These are phyloP conservation scores for Gymnorhina tibicen DNA, from an alignment of 2,113 vertebrate genomes.

Conservation along the genomic window DNA sequence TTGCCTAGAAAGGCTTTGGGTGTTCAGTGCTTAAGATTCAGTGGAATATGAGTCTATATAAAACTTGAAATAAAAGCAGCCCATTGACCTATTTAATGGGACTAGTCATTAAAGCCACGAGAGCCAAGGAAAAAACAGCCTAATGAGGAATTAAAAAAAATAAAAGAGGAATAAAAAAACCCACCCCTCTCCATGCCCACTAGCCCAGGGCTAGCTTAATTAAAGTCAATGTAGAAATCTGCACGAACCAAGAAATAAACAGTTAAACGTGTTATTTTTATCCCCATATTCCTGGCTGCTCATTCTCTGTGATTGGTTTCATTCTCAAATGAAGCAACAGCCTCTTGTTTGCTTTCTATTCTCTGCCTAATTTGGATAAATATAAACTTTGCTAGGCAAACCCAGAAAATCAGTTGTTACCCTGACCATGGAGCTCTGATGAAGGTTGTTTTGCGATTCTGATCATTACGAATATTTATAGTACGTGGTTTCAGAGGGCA, in stretches of 20 bases:
- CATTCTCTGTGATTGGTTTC: neutral
- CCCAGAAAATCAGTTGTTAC: slow-evolving; percentile 24
- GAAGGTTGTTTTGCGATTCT: neutral
- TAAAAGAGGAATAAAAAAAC: neutral
- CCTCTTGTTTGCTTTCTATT: neutral
- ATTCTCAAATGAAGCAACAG: neutral
- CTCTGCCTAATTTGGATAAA: slow-evolving; percentile 37
- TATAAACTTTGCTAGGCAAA: slow-evolving; percentile 23
- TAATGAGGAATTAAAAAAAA: slow-evolving; percentile 53
- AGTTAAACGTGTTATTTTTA: slow-evolving; percentile 20
- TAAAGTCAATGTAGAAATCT: slow-evolving; percentile 47
- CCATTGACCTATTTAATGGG: slow-evolving; percentile 59
- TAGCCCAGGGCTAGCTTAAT: slow-evolving; percentile 42
- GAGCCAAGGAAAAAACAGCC: slow-evolving; percentile 23
- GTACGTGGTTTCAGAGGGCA: slow-evolving; percentile 7
- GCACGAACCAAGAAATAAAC: slow-evolving; percentile 42
- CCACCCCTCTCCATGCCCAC: neutral
- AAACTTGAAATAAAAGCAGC: slow-evolving; percentile 52
- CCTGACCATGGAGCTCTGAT: neutral
- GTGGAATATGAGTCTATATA: neutral
- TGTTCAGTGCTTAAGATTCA: neutral
- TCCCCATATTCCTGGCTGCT: slow-evolving; percentile 6
- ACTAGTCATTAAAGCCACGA: slow-evolving; percentile 46
- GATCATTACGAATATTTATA: slow-evolving; percentile 22
- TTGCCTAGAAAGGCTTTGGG: neutral